phyloP scores from a whole-genome alignment of 2,797 vertebrate genomes.

The Florisuga fusca region DNA sequence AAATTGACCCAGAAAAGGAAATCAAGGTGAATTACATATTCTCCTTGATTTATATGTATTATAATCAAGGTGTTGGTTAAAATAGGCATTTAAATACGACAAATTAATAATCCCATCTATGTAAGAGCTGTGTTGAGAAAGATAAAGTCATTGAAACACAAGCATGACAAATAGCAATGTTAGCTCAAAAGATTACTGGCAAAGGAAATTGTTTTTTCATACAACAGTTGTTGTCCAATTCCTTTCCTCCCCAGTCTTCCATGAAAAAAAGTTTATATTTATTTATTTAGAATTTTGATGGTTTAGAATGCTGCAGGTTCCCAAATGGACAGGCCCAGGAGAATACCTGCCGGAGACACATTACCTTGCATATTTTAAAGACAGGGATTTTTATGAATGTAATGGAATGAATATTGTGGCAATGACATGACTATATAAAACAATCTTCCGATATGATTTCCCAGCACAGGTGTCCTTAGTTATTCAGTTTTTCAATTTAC shows the following conservation, averaged over 20 bases:
- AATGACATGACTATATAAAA: neutral
- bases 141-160: neutral
- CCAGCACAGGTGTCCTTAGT: neutral
- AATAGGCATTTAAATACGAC: neutral
- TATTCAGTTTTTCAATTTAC: neutral
- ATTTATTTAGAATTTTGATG: neutral
- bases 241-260: neutral
- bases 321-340: neutral
- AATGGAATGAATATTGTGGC: neutral
- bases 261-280: neutral
- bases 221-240: neutral
- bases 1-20: neutral
- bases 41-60: no score
- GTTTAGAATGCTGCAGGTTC: neutral
- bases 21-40: constrained; percentile 9
- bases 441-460: constrained; percentile 6
- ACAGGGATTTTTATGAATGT: neutral
- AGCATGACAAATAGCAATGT: neutral
- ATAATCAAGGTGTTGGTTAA: neutral
- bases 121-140: neutral
- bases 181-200: constrained; percentile 6
- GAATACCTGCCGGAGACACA: neutral
- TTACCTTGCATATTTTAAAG: neutral
- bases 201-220: constrained; percentile 36
- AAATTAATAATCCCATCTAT: constrained; percentile 29